Conservation (phyloP, 2,113 vertebrate species). For the Chiloscyllium plagiosum region DNA sequence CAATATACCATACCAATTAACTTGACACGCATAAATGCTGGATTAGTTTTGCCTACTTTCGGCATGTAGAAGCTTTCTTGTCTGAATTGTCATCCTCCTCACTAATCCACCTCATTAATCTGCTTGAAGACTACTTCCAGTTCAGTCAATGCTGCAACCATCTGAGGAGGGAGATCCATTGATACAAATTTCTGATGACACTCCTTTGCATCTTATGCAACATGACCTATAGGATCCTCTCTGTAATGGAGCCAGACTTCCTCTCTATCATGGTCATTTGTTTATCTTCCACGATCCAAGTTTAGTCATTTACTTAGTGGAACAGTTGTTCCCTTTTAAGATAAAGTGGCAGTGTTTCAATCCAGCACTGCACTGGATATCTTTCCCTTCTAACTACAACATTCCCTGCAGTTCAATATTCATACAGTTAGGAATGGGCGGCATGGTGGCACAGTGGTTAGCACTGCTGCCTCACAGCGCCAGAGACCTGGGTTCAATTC, state of each 20-base stretch:
- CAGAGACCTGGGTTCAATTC: no score
- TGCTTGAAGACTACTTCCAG: not conserved
- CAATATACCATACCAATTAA: not conserved
- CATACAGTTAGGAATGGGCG: not conserved
- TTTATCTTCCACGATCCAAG: not conserved
- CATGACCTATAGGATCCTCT: not conserved
- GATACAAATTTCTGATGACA: not conserved
- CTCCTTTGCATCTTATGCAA: not conserved
- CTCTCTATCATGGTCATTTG: not conserved
- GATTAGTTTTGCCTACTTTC: not conserved
- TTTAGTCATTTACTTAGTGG: not conserved
- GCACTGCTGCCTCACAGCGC: no score
- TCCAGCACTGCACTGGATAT: not conserved
- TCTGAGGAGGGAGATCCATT: no score
- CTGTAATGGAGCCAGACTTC: not conserved
- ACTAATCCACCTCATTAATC: not conserved
- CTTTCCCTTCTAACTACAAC: not conserved
- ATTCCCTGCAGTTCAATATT: not conserved
- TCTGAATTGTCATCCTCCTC: not conserved
- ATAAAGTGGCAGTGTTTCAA: not conserved
- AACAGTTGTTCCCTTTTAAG: not conserved
- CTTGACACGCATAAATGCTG: not conserved
- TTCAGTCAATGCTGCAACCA: not conserved
- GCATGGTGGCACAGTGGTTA: no score
- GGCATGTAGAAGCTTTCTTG: not conserved